Conservation (phyloP, 2,888 invertebrate species). For the Morpho deidamia region DNA sequence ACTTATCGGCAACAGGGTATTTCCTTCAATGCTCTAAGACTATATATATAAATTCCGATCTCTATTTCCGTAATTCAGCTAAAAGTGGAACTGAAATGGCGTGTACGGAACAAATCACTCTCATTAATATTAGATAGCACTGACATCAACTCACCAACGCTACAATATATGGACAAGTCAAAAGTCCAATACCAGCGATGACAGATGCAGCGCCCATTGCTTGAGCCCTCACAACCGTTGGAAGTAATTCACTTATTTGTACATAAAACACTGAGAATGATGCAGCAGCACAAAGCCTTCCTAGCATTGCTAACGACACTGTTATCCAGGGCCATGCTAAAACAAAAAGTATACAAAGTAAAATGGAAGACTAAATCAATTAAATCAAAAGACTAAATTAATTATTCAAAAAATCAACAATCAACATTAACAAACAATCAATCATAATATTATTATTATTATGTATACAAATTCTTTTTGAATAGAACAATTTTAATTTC, state of each 20-base stretch:
- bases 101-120: not conserved
- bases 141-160: conserved; percentile 72
- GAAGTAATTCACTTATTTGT: conserved; percentile 82
- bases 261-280: conserved; percentile 85
- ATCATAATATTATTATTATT: too few species aligned
- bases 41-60: too few species aligned
- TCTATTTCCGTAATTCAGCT: too few species aligned
- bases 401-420: too few species aligned
- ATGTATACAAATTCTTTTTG: too few species aligned
- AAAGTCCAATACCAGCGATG: conserved; percentile 79
- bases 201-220: conserved; percentile 83
- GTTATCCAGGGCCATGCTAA: conserved; percentile 80
- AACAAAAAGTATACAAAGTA: conserved; percentile 17
- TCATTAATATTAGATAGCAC: too few species aligned
- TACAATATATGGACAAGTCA: conserved; percentile 82
- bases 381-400: too few species aligned
- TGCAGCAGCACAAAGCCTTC: conserved; percentile 82
- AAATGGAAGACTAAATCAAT: not conserved
- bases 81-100: too few species aligned
- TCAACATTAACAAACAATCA: too few species aligned
- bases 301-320: conserved; percentile 81
- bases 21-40: too few species aligned
- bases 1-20: too few species aligned
- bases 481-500: too few species aligned
- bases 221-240: conserved; percentile 81